Percentiles rank a stretch among this genome's conserved stretches.
phyloP scores from a whole-genome alignment of 1,140 invertebrate genomes.

The Calliphora vicina region DNA sequence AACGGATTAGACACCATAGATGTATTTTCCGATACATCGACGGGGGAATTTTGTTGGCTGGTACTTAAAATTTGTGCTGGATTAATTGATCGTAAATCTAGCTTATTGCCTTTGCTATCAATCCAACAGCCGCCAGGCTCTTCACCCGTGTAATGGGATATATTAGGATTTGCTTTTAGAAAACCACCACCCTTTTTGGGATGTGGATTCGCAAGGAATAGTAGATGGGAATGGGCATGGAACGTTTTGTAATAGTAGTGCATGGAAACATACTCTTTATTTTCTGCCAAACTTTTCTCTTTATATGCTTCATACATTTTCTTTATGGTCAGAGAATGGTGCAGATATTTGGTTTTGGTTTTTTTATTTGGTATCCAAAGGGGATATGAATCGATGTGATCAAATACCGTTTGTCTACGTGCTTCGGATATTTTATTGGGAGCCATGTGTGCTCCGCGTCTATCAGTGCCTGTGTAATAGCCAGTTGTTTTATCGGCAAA shows the following conservation, averaged over 20 bases:
- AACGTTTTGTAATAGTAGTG: conserved; percentile 24
- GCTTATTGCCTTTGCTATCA: not conserved
- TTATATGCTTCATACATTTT: conserved; percentile 37
- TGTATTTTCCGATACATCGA: not conserved
- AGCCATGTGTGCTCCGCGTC: conserved; percentile 15
- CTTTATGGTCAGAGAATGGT: conserved; percentile 33
- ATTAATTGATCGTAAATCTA: not conserved
- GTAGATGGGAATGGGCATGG: conserved; percentile 26
- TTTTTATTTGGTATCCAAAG: conserved; percentile 36
- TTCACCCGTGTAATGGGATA: conserved; percentile 32
- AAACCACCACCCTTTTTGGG: not conserved
- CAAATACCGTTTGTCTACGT: not conserved
- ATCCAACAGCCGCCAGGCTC: conserved; percentile 30
- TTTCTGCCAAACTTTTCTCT: not conserved
- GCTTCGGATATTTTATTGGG: conserved; percentile 22
- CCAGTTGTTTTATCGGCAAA: conserved; percentile 36
- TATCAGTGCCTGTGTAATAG: conserved; percentile 26
- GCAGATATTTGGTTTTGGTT: conserved; percentile 32
- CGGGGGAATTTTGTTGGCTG: not conserved
- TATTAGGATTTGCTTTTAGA: conserved; percentile 20
- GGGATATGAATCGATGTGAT: conserved; percentile 37
- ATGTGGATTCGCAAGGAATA: conserved; percentile 8
- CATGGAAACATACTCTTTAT: not conserved
- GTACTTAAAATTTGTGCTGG: not conserved
- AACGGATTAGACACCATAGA: not conserved